Base-by-base conservation (phyloP, 2,797 vertebrate species). In the Falco biarmicus region DNA sequence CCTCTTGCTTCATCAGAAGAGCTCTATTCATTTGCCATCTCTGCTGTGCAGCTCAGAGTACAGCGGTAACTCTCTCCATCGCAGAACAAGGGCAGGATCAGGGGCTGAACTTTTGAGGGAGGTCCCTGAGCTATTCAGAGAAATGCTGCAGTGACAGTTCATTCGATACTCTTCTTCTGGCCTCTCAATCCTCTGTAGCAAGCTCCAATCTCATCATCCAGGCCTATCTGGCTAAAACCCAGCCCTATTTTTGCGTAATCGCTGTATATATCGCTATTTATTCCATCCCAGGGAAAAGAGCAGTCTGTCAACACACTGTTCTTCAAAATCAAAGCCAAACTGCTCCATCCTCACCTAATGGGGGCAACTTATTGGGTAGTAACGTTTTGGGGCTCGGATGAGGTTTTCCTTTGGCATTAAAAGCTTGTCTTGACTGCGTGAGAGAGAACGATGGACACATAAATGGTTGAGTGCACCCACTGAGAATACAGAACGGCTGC, bases 401-500 rank as follows among this genome's bases (percentile, higher is more conserved):
- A 93, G n/a, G 79, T 64, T 84, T 86, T 68, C 43, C 50, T 93
- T 87, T 64, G 75, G 65, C 59, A 66, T 69, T 78, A 79, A 66
- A 90, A 90, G 68, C 60, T 45, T 51, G 78, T 60, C 74, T 69
- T 91, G 76, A 65, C 66, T 57, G 80, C 31, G 51, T 21, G 32
- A 90, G 63, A 85, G 57, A 86, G 59, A 87, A 81, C 37, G 80
- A 88, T 1, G 11, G 59, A 87, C 53, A 92, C 41, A 73, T 57
- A 93, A 92, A 84, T 5, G 69, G 79, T 78, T 89, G 91, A 87
- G 54, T n/a, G 51, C 16, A 56, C 21, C 61, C 89, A 86, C 29
- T 63, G 92, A 93, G 79, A 97, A 95, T 25, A 95, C 19, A 56
- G 87, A 89, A 85, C 1, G 76, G 80, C 87, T 88, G 90, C 53